Percentiles rank a stretch among this genome's conserved stretches.
phyloP scores from a whole-genome alignment of 2,797 vertebrate species.

The Remorina albescens region DNA sequence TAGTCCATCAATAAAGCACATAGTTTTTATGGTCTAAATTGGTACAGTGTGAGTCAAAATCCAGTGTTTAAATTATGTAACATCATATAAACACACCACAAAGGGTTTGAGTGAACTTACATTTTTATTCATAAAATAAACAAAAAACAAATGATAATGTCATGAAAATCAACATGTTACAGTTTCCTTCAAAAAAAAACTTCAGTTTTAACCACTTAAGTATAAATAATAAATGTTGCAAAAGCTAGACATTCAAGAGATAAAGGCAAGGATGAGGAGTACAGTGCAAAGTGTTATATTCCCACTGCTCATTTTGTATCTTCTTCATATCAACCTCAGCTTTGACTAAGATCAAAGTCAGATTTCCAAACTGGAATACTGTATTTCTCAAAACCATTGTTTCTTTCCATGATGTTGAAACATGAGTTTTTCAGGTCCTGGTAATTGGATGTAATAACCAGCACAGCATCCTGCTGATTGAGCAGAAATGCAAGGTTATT shows the following conservation, averaged over 20 bases:
- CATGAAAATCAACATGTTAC: constrained; percentile 1
- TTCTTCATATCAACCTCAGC: constrained; percentile 4
- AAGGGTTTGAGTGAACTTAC: not conserved
- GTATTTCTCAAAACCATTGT: constrained; percentile 10
- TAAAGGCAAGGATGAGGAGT: not conserved
- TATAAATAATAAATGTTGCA: constrained; percentile 54
- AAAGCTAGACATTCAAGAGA: constrained; percentile 5
- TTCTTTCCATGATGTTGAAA: constrained; percentile 13
- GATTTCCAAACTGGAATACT: constrained; percentile 1
- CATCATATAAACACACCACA: not conserved
- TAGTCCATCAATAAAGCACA: not conserved
- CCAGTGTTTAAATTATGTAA: not conserved
- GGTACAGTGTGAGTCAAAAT: not conserved
- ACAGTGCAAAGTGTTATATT: not conserved
- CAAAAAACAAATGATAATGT: not conserved
- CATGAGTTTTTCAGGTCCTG: constrained; percentile 47
- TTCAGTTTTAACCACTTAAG: not conserved
- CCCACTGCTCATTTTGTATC: not conserved
- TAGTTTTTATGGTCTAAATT: not conserved
- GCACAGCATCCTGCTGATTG: constrained; percentile 44
- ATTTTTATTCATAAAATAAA: constrained; percentile 33
- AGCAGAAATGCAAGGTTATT: constrained; percentile 56
- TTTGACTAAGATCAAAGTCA: constrained; percentile 24
- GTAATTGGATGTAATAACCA: constrained; percentile 47
- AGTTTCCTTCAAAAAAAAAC: constrained; percentile 18